Conservation (phyloP, 2,113 vertebrate genomes). For the Corythaeola cristata region DNA sequence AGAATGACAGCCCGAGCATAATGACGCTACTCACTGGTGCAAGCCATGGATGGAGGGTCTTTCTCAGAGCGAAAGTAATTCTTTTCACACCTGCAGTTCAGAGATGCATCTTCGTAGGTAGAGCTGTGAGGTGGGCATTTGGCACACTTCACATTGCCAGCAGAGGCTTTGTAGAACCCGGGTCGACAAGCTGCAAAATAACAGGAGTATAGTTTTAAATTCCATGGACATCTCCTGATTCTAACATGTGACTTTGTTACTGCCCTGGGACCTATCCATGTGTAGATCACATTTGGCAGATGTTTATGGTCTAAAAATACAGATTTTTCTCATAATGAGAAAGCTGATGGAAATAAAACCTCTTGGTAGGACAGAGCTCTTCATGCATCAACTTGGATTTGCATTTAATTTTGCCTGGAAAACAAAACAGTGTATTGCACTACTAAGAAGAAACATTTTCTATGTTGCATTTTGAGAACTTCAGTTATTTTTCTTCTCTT, state of each 20-base stretch:
- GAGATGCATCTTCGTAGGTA: slow-evolving; percentile 87
- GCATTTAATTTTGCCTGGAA: neutral
- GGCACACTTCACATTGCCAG: slow-evolving; percentile 88
- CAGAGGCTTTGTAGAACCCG: slow-evolving; percentile 93
- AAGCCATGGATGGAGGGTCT: slow-evolving; percentile 96
- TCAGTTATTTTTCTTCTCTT: neutral
- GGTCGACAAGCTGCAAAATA: slow-evolving; percentile 85
- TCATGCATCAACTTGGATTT: neutral
- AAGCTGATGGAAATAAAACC: neutral
- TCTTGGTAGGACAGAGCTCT: neutral
- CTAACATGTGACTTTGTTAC: neutral
- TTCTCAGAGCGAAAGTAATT: slow-evolving; percentile 95
- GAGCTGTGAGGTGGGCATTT: slow-evolving; percentile 97
- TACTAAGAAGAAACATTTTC: neutral
- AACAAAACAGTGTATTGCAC: neutral
- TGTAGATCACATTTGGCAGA: neutral
- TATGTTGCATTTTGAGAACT: neutral
- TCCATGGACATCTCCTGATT: neutral
- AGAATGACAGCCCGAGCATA: slow-evolving; percentile 49
- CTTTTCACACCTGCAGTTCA: slow-evolving; percentile 94
- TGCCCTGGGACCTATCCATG: neutral
- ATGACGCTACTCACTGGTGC: slow-evolving; percentile 88
- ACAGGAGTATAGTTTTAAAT: slow-evolving; percentile 9
- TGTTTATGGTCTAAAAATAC: neutral
- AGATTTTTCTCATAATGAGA: neutral